Conservation (phyloP, 2,888 invertebrate species). For the Lumbricus terrestris region DNA sequence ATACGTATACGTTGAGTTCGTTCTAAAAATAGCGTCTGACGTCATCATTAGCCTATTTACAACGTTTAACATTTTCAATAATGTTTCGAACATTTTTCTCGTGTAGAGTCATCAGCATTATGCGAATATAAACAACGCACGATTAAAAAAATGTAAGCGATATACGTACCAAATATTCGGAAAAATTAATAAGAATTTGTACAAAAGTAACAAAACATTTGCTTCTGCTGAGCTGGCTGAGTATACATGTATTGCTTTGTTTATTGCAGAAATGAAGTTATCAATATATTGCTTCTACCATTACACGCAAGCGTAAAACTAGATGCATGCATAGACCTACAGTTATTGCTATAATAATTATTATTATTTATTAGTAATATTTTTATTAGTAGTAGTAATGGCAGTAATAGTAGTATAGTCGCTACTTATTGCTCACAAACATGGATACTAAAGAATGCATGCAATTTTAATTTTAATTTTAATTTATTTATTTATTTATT, state of each 20-base stretch:
- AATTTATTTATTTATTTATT: neutral
- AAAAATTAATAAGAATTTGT: neutral
- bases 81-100: neutral
- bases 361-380: neutral
- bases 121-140: neutral
- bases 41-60: neutral
- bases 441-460: too few species aligned
- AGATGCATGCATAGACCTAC: too few species aligned
- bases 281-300: neutral
- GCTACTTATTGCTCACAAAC: too few species aligned
- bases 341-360: neutral
- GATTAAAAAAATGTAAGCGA: neutral
- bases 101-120: neutral
- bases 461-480: too few species aligned
- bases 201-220: neutral
- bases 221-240: neutral
- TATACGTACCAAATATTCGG: neutral
- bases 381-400: neutral
- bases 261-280: neutral
- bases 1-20: neutral
- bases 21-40: neutral
- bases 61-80: neutral
- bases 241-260: neutral
- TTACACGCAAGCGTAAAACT: too few species aligned
- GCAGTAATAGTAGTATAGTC: neutral